Conservation (phyloP, 2,113 vertebrate genomes). For the Bos indicus region DNA sequence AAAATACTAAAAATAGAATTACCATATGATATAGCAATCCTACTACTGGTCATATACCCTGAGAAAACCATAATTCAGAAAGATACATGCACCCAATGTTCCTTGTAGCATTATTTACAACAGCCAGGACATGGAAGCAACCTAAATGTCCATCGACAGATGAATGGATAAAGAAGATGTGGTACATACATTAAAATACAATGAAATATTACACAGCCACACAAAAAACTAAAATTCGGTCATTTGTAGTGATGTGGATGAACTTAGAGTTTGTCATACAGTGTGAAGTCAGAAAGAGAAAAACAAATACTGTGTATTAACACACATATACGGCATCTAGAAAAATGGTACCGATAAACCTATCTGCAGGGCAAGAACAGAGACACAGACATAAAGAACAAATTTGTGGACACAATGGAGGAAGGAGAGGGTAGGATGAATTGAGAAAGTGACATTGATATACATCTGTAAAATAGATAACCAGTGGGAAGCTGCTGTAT, state of each 20-base stretch:
- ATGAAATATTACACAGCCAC: neutral
- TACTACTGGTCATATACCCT: neutral
- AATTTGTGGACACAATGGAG: neutral
- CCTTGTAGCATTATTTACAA: neutral
- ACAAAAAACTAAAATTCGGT: neutral
- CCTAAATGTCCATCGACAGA: neutral
- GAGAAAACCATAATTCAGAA: neutral
- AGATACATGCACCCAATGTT: neutral
- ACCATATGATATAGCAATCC: neutral
- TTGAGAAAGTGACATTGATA: neutral
- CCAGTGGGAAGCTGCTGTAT: neutral
- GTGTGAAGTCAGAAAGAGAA: neutral
- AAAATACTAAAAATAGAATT: neutral
- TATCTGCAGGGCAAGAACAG: neutral
- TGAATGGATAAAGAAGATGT: neutral
- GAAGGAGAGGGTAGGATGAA: neutral
- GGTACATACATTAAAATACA: neutral
- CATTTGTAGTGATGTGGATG: neutral
- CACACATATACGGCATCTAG: neutral
- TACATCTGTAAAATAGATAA: neutral
- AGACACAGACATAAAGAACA: neutral
- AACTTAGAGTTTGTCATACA: neutral
- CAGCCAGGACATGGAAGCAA: neutral
- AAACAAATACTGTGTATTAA: neutral
- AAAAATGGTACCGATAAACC: neutral